These are phyloP conservation scores for Hypsibius dujardini DNA, from an alignment of 1,140 invertebrate species.

Conservation along the genomic window DNA sequence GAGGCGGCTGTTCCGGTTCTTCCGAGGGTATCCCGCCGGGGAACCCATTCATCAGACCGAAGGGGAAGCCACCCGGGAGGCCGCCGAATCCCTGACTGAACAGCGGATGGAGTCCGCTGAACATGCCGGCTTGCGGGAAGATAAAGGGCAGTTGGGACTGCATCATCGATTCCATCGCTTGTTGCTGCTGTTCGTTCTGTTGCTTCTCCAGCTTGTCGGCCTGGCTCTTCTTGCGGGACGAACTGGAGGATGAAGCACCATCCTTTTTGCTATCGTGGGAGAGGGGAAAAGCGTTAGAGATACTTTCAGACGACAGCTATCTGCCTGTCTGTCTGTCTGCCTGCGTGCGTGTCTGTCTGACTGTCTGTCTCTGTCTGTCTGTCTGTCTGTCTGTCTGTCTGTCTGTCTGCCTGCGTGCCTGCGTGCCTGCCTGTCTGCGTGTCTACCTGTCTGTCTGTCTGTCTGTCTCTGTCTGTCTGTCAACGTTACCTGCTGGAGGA, in stretches of 20 bases:
- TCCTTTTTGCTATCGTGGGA: no score
- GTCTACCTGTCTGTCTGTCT: no score
- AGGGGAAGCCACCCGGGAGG: slow-evolving; percentile 11
- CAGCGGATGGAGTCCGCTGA: background rate
- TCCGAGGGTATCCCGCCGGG: background rate
- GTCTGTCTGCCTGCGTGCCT: no score
- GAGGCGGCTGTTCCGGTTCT: background rate
- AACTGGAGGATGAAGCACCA: background rate
- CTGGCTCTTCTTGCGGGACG: background rate
- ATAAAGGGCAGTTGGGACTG: slow-evolving; percentile 16
- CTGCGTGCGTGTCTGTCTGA: no score
- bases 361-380: no score
- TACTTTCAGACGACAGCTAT: no score
- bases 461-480: no score
- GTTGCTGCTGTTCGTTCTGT: background rate
- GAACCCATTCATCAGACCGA: slow-evolving; percentile 2
- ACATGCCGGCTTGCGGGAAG: slow-evolving; percentile 13
- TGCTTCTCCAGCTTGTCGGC: background rate
- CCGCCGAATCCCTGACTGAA: slow-evolving; percentile 7
- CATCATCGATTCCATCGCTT: background rate
- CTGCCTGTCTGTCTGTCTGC: no score
- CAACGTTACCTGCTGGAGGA: background rate
- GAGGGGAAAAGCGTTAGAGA: no score
- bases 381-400: no score
- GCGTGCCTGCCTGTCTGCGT: no score